Percentiles rank a stretch among this genome's conserved stretches.
Evolutionary conservation across 2,888 invertebrate genomes (phyloP).

Genomic region (Oscheius sp.): DNA sequence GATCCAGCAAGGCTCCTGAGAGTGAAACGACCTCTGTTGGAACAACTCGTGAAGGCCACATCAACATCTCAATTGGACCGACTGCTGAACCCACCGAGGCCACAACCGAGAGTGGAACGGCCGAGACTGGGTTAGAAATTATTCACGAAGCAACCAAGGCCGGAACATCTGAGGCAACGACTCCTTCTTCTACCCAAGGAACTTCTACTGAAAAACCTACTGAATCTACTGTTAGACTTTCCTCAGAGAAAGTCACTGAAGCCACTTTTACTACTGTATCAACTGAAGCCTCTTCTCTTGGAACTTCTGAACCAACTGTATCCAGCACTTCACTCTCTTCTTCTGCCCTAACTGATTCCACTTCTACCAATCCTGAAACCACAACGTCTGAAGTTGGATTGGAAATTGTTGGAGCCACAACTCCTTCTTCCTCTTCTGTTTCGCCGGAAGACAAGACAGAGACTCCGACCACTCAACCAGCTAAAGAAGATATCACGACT

Average conservation of each 20-base stretch:
- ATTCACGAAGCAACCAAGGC: background rate
- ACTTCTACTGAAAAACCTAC: conserved; percentile 16
- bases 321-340: conserved; percentile 7
- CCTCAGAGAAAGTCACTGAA: no score
- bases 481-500: no score
- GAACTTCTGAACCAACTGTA: background rate
- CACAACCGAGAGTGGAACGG: conserved; percentile 1
- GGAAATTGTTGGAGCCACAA: conserved; percentile 26
- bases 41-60: conserved; percentile 3
- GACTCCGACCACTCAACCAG: no score
- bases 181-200: background rate
- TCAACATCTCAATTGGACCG: conserved; percentile 7
- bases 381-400: conserved; percentile 15
- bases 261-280: conserved; percentile 1
- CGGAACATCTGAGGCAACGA: background rate
- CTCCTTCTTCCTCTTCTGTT: no score
- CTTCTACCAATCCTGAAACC: background rate
- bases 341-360: background rate
- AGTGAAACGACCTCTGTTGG: background rate
- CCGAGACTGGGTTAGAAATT: conserved; percentile 14
- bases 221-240: background rate
- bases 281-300: background rate
- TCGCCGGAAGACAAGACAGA: no score
- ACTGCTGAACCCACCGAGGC: background rate
- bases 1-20: background rate